Evolutionary conservation across 1,140 invertebrate genomes (phyloP).

Genomic region (Trialeurodes vaporariorum): DNA sequence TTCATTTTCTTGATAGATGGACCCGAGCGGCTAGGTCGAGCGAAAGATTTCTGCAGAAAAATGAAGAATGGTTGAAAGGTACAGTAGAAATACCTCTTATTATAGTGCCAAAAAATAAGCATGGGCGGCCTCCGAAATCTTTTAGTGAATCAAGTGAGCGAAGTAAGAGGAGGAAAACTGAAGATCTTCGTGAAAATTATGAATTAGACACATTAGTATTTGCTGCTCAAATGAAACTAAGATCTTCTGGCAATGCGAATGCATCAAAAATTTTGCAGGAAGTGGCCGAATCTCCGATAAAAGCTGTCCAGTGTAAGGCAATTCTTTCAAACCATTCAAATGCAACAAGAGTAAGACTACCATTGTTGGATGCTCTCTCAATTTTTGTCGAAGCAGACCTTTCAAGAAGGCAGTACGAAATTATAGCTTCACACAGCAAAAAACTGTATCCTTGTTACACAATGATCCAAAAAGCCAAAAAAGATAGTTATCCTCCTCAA

Average conservation of each 20-base stretch:
- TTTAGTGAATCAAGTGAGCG: background rate
- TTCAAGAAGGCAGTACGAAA: constrained; percentile 1
- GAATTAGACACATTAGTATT: background rate
- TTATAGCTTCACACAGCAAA: background rate
- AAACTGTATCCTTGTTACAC: constrained; percentile 1
- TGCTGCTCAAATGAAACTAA: constrained; percentile 2
- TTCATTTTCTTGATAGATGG: too few relatives aligned
- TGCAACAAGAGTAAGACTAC: background rate
- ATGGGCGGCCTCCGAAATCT: background rate
- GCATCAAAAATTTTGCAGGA: background rate
- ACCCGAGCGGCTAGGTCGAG: background rate
- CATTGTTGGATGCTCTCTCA: background rate
- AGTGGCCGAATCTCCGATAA: background rate
- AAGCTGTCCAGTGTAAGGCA: too few relatives aligned
- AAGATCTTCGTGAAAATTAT: background rate
- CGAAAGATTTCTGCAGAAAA: background rate
- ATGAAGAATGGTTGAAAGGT: background rate
- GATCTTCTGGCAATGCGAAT: background rate
- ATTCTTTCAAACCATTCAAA: background rate
- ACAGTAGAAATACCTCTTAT: background rate
- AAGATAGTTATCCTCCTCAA: background rate
- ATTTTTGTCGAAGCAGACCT: constrained; percentile 8
- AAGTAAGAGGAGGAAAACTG: constrained; percentile 4
- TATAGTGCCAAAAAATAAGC: background rate
- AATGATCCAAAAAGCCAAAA: constrained; percentile 3